These are phyloP conservation scores for Acleris cristana DNA, from an alignment of 2,888 invertebrate genomes.

Conservation along the genomic window DNA sequence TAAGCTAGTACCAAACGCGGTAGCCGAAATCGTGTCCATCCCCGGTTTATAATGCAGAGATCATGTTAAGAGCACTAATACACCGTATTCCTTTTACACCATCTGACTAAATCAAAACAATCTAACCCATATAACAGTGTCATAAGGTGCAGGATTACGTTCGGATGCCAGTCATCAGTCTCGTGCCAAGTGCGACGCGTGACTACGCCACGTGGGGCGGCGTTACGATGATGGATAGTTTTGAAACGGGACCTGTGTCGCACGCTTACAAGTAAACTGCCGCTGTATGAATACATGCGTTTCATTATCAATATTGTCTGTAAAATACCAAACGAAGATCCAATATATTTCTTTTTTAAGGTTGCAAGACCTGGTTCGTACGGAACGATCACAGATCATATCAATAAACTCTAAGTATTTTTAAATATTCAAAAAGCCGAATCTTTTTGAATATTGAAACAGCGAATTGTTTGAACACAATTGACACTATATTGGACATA, in stretches of 20 bases:
- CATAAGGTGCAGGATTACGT: constrained; percentile 16
- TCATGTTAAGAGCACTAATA: constrained; percentile 40
- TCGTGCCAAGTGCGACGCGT: constrained; percentile 46
- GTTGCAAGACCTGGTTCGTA: no score
- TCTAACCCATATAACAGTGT: constrained; percentile 11
- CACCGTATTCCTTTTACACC: constrained; percentile 32
- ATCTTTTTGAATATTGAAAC: no score
- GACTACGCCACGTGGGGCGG: constrained; percentile 43
- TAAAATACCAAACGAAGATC: no score
- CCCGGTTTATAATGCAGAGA: constrained; percentile 38
- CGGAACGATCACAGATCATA: no score
- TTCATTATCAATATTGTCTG: constrained; percentile 8
- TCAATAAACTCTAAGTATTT: no score
- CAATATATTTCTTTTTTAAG: no score
- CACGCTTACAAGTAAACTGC: constrained; percentile 7
- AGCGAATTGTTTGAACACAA: no score
- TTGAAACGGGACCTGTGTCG: constrained; percentile 41
- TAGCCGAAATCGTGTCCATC: constrained; percentile 34
- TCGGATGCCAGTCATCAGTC: constrained; percentile 41
- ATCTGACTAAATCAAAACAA: constrained; percentile 16
- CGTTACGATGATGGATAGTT: constrained; percentile 50
- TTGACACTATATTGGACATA: no score
- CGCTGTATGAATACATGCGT: constrained; percentile 15
- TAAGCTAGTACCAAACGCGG: constrained; percentile 11
- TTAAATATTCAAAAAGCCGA: no score